Evolutionary conservation across 2,113 vertebrate genomes (phyloP).

Genomic region (Clarias macrocephalus): DNA sequence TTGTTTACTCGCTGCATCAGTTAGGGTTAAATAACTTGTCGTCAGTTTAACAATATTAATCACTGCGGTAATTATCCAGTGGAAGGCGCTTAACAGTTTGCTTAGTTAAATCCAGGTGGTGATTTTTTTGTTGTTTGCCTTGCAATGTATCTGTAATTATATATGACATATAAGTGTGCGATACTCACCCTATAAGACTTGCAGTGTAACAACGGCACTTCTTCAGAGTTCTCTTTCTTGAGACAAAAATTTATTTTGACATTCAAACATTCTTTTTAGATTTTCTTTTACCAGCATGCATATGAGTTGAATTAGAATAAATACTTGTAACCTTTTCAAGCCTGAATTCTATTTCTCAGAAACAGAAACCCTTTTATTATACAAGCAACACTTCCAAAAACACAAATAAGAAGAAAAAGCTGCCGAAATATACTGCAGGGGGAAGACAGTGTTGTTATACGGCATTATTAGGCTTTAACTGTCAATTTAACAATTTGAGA

Average conservation of each 20-base stretch:
- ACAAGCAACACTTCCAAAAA: background rate
- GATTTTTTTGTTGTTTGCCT: too few species aligned
- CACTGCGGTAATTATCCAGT: too few species aligned
- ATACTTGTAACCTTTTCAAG: background rate
- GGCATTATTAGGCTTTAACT: background rate
- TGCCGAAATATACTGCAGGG: background rate
- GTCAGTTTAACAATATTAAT: too few species aligned
- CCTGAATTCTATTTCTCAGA: background rate
- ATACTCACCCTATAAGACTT: background rate
- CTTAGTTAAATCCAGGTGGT: too few species aligned
- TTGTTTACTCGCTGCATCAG: too few species aligned
- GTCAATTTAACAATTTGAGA: background rate
- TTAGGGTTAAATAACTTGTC: too few species aligned
- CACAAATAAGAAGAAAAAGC: background rate
- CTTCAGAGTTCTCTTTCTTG: background rate
- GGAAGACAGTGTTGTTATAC: background rate
- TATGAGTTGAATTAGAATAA: slow-evolving; percentile 8
- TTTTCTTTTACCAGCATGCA: slow-evolving; percentile 11
- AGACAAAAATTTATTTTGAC: background rate
- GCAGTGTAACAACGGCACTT: background rate
- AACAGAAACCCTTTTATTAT: background rate
- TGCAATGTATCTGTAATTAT: background rate
- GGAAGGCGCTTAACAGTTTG: too few species aligned
- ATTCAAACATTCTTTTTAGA: background rate
- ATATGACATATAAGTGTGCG: background rate